A percentile compares a stretch with the other conserved stretches of the same genome.
These are phyloP conservation scores for Asobara japonica DNA, from an alignment of 1,140 invertebrate species.

Conservation along the genomic window DNA sequence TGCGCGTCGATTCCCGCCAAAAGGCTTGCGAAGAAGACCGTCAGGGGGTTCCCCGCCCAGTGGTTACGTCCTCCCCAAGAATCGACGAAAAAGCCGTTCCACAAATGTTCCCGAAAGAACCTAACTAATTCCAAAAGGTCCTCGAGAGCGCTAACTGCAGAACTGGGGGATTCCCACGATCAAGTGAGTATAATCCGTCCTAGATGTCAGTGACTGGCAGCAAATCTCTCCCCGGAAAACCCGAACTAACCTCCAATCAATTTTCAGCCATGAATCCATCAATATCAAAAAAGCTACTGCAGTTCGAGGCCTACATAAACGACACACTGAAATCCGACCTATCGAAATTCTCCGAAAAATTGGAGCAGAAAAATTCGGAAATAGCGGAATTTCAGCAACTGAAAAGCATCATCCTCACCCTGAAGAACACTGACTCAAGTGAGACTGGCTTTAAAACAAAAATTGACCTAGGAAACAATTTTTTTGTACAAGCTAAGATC, in stretches of 20 bases:
- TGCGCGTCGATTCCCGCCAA: too few relatives aligned
- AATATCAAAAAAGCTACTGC: slow-evolving; percentile 56
- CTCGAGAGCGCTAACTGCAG: too few relatives aligned
- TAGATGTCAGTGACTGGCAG: too few relatives aligned
- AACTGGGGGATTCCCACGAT: too few relatives aligned
- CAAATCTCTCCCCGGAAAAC: too few relatives aligned
- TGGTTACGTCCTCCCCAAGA: too few relatives aligned
- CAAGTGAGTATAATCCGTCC: too few relatives aligned
- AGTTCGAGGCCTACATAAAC: slow-evolving; percentile 73
- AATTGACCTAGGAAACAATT: slow-evolving; percentile 81
- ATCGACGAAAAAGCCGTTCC: too few relatives aligned
- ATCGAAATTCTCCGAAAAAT: slow-evolving; percentile 67
- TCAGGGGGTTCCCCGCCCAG: too few relatives aligned
- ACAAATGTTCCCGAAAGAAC: too few relatives aligned
- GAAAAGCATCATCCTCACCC: slow-evolving; percentile 70
- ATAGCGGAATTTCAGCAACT: slow-evolving; percentile 80
- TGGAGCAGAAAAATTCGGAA: slow-evolving; percentile 74
- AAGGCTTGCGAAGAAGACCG: too few relatives aligned
- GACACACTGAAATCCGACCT: slow-evolving; percentile 75
- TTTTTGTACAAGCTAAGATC: slow-evolving; percentile 78
- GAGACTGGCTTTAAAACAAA: slow-evolving; percentile 79
- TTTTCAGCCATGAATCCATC: slow-evolving; percentile 45
- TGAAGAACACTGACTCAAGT: slow-evolving; percentile 49
- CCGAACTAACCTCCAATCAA: slow-evolving; percentile 8
- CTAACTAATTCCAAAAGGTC: too few relatives aligned